Base-by-base conservation (phyloP, 2,113 vertebrate genomes). In the Megaceryle torquata region DNA sequence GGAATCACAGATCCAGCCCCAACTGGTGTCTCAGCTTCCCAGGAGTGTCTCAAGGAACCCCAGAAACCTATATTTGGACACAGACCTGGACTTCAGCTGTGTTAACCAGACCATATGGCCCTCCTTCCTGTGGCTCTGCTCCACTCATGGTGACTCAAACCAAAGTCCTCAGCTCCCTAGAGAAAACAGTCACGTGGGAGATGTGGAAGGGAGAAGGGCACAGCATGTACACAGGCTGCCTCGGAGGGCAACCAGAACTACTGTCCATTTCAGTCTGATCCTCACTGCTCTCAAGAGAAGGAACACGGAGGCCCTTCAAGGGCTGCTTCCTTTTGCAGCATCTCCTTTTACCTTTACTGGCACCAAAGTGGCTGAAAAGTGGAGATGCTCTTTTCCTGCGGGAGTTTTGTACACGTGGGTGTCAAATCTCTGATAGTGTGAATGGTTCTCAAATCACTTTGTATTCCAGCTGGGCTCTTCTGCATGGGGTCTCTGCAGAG, bases 291-390 rank as follows among this genome's bases (percentile, higher is more conserved):
- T 61, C 24, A 39, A 44, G 13, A 60, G 35, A 70, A n/a, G 15
- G 9, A 46, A 19, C 35, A 28, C 14, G 4, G 10, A 11, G 17
- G 3, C 3, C 13, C 48, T 61, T 68, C 35, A 41, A 44, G 41
- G 51, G 26, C 13, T 22, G 17, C 22, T 21, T 70, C 17, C n/a
- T 81, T 35, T 29, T 19, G 9, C 41, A 91, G 29, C 19, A 17
- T 37, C 56, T 75, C 25, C 64, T 75, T 89, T 37, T 64, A 14
- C 19, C 15, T 63, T 63, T 67, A 13, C 20, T 39, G 35, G 9
- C 24, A 43, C 12, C 4, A 0, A 0, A 1, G 13, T 1, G 5
- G 43, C 18, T 50, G n/a, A 76, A 8, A 77, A 86, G 41, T 25
- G n/a, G 43, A 54, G 15, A 71, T 12, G 19, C 5, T 39, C 3